Evolutionary conservation across 1,140 invertebrate species (phyloP).

Genomic region (Eriosoma lanigerum): DNA sequence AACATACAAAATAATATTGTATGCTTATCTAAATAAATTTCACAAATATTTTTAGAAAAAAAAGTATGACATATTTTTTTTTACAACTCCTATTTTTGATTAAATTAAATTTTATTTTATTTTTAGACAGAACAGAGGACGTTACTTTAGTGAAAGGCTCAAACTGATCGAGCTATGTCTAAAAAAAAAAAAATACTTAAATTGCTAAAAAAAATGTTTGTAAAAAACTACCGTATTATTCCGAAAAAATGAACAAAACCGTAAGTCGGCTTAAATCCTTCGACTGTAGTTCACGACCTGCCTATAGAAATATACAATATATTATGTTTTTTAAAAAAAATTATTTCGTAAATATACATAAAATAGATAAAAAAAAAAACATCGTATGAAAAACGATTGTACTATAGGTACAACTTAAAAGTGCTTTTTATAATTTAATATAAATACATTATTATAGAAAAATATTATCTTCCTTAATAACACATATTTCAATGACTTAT

Average conservation of each 20-base stretch:
- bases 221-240: not conserved
- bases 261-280: not conserved
- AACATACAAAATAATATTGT: too few species aligned
- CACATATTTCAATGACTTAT: too few species aligned
- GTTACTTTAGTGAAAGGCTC: not conserved
- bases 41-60: too few species aligned
- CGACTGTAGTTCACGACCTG: not conserved
- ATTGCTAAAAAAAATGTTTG: not conserved
- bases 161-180: constrained; percentile 9
- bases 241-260: too few species aligned
- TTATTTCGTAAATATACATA: not conserved
- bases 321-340: not conserved
- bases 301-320: not conserved
- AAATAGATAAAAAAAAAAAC: not conserved
- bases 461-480: too few species aligned
- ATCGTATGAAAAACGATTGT: not conserved
- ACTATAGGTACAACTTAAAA: not conserved
- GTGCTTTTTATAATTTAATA: not conserved
- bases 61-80: too few species aligned
- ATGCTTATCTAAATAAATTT: too few species aligned
- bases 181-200: too few species aligned
- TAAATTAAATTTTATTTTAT: too few species aligned
- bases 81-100: too few species aligned
- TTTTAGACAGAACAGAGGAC: not conserved
- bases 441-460: too few species aligned